phyloP scores from a whole-genome alignment of 64 coral and sea anemone genomes.

The Pocillopora damicornis region DNA sequence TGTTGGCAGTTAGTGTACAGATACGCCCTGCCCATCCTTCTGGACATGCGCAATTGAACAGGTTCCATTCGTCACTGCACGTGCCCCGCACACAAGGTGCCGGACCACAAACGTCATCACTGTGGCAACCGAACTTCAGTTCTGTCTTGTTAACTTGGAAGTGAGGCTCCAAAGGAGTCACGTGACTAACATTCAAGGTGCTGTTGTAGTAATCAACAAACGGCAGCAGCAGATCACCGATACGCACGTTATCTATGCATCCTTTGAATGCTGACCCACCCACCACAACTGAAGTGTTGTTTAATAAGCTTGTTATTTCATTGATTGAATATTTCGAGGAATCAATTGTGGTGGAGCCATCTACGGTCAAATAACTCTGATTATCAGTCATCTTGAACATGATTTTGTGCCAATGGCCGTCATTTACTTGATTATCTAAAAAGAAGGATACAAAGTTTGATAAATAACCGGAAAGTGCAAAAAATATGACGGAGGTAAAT shows the following conservation, averaged over 20 bases:
- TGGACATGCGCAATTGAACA: conserved; percentile 62
- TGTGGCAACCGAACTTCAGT: conserved; percentile 60
- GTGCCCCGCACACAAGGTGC: conserved; percentile 70
- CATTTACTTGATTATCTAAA: conserved; percentile 48
- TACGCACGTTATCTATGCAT: conserved; percentile 65
- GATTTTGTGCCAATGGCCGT: conserved; percentile 70
- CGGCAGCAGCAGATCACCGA: conserved; percentile 74
- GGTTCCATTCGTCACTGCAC: conserved; percentile 70
- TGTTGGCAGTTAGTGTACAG: conserved; percentile 82
- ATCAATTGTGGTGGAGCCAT: conserved; percentile 15
- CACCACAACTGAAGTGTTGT: conserved; percentile 42
- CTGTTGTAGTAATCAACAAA: conserved; percentile 79
- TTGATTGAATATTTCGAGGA: not conserved
- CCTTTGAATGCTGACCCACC: conserved; percentile 64
- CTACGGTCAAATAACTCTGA: conserved; percentile 35
- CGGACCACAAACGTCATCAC: conserved; percentile 61
- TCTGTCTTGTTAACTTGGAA: conserved; percentile 43
- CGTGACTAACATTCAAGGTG: conserved; percentile 66
- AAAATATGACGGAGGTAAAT: not conserved
- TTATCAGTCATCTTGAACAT: conserved; percentile 39
- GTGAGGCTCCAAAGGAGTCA: conserved; percentile 73
- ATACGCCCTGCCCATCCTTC: conserved; percentile 63
- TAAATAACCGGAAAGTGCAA: not conserved
- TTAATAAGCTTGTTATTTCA: conserved; percentile 51
- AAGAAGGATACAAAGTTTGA: not conserved